These are phyloP conservation scores for Macrochelys suwanniensis DNA, from an alignment of 2,797 vertebrate species.

Conservation along the genomic window DNA sequence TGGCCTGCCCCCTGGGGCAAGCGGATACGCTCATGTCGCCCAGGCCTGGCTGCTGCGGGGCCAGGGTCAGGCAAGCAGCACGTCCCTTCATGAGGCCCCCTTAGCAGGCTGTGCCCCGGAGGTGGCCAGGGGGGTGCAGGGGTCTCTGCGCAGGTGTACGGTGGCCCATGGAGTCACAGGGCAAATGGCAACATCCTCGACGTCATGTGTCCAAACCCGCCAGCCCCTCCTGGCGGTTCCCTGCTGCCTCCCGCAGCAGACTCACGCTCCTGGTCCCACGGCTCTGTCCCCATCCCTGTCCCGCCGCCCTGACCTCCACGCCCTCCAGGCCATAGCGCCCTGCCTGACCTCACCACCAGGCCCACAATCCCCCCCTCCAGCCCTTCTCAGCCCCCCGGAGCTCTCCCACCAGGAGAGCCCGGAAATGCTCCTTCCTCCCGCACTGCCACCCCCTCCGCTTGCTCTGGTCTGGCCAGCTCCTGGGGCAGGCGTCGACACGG, in stretches of 20 bases:
- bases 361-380: background rate
- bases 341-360: background rate
- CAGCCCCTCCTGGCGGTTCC: background rate
- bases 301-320: background rate
- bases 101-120: background rate
- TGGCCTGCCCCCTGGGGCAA: background rate
- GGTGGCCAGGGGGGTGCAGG: background rate
- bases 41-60: background rate
- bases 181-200: background rate
- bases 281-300: background rate
- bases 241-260: background rate
- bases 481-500: too few species aligned
- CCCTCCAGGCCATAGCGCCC: background rate
- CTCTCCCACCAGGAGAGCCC: background rate
- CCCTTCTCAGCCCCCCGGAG: background rate
- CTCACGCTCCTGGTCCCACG: background rate
- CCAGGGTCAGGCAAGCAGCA: background rate
- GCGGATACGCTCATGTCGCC: too few species aligned
- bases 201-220: too few species aligned
- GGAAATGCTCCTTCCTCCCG: constrained; percentile 51
- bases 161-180: background rate
- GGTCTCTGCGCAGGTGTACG: too few species aligned
- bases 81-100: background rate
- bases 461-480: background rate
- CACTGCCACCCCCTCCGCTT: background rate